Percentiles rank a stretch among this genome's conserved stretches.
Conservation (phyloP, 2,113 vertebrate species). For the Salvator merianae region DNA sequence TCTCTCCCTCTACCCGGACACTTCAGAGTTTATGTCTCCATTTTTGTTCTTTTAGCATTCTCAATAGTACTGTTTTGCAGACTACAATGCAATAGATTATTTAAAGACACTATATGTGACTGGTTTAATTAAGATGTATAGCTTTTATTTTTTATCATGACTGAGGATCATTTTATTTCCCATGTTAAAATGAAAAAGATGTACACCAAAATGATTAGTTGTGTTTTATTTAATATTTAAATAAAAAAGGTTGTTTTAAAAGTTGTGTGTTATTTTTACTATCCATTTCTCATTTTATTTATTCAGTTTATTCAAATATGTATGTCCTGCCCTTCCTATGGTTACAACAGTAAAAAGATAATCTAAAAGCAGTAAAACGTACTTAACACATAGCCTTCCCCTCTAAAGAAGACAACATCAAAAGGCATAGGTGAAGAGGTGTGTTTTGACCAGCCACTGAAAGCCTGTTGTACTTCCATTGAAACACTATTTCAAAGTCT, state of each 20-base stretch:
- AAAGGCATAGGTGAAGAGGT: too few species aligned
- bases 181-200: conserved; percentile 69
- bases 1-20: conserved; percentile 2
- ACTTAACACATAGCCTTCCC: too few species aligned
- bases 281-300: too few species aligned
- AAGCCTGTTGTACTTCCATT: too few species aligned
- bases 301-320: too few species aligned
- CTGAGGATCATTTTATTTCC: conserved; percentile 75
- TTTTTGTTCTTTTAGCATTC: conserved; percentile 40
- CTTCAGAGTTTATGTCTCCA: conserved; percentile 28
- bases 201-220: conserved; percentile 78
- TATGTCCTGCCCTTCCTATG: too few species aligned
- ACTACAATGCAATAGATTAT: conserved; percentile 65
- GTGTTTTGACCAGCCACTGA: too few species aligned
- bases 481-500: too few species aligned
- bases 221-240: conserved; percentile 87
- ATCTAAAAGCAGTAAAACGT: too few species aligned
- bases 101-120: conserved; percentile 70
- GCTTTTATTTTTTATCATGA: conserved; percentile 76
- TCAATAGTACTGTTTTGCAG: conserved; percentile 58
- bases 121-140: conserved; percentile 70
- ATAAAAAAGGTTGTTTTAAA: conserved; percentile 74
- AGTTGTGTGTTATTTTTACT: not conserved
- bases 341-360: too few species aligned
- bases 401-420: too few species aligned